Percentiles rank a stretch among this genome's conserved stretches.
Conservation (phyloP, 2,797 vertebrate species). For the Alca torda region DNA sequence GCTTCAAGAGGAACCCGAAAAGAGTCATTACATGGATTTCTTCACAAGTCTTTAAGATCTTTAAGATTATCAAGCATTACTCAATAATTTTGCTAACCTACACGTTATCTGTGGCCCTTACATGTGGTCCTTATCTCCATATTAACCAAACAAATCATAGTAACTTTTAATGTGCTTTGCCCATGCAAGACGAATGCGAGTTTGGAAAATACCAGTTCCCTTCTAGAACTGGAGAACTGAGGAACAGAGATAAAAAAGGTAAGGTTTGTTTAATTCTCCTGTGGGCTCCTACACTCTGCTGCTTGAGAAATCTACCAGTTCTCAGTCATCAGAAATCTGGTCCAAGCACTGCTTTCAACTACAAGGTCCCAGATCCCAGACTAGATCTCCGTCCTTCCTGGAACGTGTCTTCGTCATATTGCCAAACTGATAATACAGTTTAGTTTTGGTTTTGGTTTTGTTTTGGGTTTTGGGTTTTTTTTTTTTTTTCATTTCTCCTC, state of each 20-base stretch:
- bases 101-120: neutral
- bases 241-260: neutral
- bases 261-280: neutral
- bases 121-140: neutral
- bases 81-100: neutral
- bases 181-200: neutral
- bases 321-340: neutral
- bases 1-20: neutral
- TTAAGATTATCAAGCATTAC: neutral
- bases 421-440: neutral
- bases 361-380: neutral
- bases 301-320: neutral
- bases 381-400: neutral
- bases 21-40: neutral
- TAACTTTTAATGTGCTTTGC: neutral
- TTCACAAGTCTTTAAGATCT: neutral
- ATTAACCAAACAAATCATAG: neutral
- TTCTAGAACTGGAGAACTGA: neutral
- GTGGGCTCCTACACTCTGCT: neutral
- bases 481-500: neutral
- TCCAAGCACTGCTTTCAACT: neutral
- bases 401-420: neutral
- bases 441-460: neutral
- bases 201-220: neutral
- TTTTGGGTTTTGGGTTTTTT: neutral